phyloP scores from a whole-genome alignment of 2,113 vertebrate species.

The Psilopogon haemacephalus region DNA sequence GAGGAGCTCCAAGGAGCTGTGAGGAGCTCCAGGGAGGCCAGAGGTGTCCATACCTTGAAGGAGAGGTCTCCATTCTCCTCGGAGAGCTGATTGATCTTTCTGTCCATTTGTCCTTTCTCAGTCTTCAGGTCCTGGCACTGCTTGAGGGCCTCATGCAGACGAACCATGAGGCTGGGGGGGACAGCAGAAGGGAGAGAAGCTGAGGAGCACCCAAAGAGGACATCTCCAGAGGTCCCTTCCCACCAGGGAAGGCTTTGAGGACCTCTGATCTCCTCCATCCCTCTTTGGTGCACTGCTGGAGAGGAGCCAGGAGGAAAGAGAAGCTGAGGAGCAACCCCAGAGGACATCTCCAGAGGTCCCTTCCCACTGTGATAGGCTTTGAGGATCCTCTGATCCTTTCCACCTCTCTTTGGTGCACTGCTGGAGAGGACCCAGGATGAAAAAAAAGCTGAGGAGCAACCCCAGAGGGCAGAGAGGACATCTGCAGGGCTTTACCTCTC shows the following conservation, averaged over 20 bases:
- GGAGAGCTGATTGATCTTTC: conserved; percentile 82
- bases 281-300: no score
- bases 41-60: conserved; percentile 75
- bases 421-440: not conserved
- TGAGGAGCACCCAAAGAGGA: no score
- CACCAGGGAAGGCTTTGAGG: no score
- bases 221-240: no score
- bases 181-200: no score
- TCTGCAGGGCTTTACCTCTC: conserved; percentile 69
- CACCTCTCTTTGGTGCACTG: not conserved
- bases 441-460: no score
- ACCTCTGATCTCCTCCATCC: no score
- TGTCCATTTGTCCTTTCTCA: conserved; percentile 83
- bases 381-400: not conserved
- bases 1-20: no score
- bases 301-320: no score
- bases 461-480: accelerated
- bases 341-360: not conserved
- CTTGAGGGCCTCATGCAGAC: conserved; percentile 81
- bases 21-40: no score
- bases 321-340: no score
- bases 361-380: not conserved
- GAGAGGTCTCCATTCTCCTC: conserved; percentile 89
- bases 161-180: conserved; percentile 76
- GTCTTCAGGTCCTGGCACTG: conserved; percentile 86